phyloP scores from a whole-genome alignment of 2,113 vertebrate genomes.

The Lepus europaeus region DNA sequence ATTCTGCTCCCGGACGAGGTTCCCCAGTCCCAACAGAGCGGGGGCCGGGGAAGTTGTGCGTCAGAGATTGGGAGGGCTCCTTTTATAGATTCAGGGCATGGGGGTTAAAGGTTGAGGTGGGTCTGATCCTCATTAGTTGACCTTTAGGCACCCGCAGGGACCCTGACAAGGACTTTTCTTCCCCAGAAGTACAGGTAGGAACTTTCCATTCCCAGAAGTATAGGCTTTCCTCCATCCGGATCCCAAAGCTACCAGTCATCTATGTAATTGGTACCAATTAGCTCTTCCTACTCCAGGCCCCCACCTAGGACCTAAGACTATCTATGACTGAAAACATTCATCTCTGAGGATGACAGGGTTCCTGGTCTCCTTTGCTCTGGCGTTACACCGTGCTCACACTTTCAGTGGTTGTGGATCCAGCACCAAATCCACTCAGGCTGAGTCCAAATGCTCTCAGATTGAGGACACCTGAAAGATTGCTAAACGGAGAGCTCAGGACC shows the following conservation, averaged over 20 bases:
- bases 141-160: no score
- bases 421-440: slow-evolving; percentile 44
- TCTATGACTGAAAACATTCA: not conserved
- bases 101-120: no score
- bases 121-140: no score
- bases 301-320: slow-evolving; percentile 17
- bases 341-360: not conserved
- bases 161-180: no score
- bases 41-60: no score
- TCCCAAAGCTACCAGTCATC: not conserved
- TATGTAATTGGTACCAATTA: slow-evolving; percentile 20
- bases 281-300: not conserved
- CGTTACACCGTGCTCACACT: not conserved
- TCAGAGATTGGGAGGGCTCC: no score
- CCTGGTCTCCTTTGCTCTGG: not conserved
- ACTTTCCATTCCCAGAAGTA: no score
- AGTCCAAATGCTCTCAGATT: slow-evolving; percentile 59
- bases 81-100: no score
- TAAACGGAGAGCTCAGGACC: slow-evolving; percentile 52
- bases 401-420: slow-evolving; percentile 8
- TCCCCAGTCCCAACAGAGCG: no score
- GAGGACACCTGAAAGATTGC: slow-evolving; percentile 64
- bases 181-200: no score
- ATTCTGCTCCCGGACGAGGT: no score
- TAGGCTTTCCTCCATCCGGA: no score